Evolutionary conservation across 2,888 invertebrate species (phyloP).

Genomic region (Bugulina stolonifera): DNA sequence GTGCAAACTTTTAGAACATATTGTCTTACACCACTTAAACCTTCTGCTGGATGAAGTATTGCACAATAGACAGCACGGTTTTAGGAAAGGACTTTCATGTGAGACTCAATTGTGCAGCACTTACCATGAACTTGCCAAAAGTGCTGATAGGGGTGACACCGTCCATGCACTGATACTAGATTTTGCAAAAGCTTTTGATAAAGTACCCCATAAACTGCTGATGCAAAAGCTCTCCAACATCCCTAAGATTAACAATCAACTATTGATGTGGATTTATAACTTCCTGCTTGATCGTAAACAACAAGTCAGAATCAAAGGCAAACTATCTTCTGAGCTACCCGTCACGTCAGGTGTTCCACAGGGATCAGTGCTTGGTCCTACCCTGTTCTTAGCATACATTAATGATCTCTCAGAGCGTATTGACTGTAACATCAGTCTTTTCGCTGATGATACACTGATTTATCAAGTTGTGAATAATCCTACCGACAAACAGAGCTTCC

Average conservation of each 20-base stretch:
- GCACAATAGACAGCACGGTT: conserved; percentile 32
- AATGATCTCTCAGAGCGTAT: too few relatives aligned
- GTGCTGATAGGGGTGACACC: conserved; percentile 29
- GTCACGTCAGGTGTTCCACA: too few relatives aligned
- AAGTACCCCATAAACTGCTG: conserved; percentile 26
- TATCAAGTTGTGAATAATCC: too few relatives aligned
- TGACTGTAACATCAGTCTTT: too few relatives aligned
- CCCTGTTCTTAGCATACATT: too few relatives aligned
- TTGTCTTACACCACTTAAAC: conserved; percentile 31
- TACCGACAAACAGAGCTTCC: too few relatives aligned
- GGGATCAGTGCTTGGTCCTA: too few relatives aligned
- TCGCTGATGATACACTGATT: too few relatives aligned
- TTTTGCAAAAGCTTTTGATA: conserved; percentile 31
- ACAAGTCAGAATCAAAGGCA: background rate
- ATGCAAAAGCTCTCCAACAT: conserved; percentile 2
- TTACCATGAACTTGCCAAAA: conserved; percentile 29
- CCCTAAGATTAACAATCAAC: background rate
- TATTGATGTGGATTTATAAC: conserved; percentile 3
- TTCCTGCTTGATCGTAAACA: conserved; percentile 4
- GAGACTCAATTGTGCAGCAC: conserved; percentile 32
- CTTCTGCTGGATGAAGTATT: conserved; percentile 30
- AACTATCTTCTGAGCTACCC: background rate
- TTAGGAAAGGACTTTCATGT: conserved; percentile 31
- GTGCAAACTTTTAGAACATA: conserved; percentile 33
- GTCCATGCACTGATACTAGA: conserved; percentile 32